These are phyloP conservation scores for Cyclophora punctaria DNA, from an alignment of 2,888 invertebrate species.

Conservation along the genomic window DNA sequence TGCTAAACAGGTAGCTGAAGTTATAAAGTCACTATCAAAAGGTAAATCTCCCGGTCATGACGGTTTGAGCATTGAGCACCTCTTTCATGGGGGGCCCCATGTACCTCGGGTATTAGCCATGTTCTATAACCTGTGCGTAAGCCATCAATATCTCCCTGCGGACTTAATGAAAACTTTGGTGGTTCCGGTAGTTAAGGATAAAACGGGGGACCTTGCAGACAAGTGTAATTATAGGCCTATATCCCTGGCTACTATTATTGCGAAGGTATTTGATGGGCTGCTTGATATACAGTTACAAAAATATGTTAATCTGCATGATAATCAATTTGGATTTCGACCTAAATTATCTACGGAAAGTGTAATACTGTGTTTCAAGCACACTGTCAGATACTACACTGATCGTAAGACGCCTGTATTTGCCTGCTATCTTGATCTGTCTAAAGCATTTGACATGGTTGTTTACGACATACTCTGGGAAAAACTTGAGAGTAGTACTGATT, in stretches of 20 bases:
- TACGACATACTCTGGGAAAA: conserved; percentile 10
- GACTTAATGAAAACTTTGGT: conserved; percentile 2
- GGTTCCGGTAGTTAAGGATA: conserved; percentile 5
- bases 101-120: conserved; percentile 11
- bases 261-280: conserved; percentile 16
- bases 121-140: conserved; percentile 4
- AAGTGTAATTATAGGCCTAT: conserved; percentile 20
- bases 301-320: conserved; percentile 7
- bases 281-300: conserved; percentile 11
- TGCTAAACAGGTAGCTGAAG: neutral
- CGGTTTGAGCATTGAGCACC: conserved; percentile 16
- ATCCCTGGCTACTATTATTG: conserved; percentile 15
- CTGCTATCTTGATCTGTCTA: conserved; percentile 8
- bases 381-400: conserved; percentile 6
- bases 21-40: neutral
- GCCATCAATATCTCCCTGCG: neutral
- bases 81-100: conserved; percentile 11
- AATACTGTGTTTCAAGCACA: conserved; percentile 15
- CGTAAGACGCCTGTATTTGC: conserved; percentile 10
- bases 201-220: conserved; percentile 13
- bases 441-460: conserved; percentile 10
- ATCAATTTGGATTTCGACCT: conserved; percentile 19
- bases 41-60: conserved; percentile 12
- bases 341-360: conserved; percentile 16
- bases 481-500: neutral